Base-by-base conservation (phyloP, 2,888 invertebrate species). In the Willowsia nigromaculata region DNA sequence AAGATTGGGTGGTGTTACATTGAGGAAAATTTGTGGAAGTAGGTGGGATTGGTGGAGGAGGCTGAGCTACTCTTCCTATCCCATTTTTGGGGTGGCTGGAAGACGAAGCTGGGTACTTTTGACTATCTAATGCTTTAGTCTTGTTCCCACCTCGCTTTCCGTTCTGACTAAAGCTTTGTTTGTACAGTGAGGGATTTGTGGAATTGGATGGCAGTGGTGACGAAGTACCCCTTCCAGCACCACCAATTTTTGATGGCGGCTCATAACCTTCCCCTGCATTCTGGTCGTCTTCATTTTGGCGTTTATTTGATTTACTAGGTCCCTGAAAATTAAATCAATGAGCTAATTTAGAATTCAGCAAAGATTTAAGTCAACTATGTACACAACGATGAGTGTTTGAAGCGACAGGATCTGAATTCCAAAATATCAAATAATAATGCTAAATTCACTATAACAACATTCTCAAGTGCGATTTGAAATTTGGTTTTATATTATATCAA, bases 291-390 rank as follows among this genome's bases (percentile, higher is more conserved):
- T 95, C 96, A 94, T 95, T 96, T 94, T 95, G 95, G 94, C 96
- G 95, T 94, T 96, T 96, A 93, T 96, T 94, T 94, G 97, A 96
- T 95, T 97, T 97, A 95, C 97, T 97, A 95, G 96, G 90, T 93
- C 94, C 93, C 91, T 91, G 81, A 40, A 87, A 81, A 80, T 15
- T 71, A 15, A 84, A 68, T 3, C 37, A 47, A 30, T 18, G 40
- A 22, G 43, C 22, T 18, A 56, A 50, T 11, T 15, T 50, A 37
- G 37, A 37, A n/a, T n/a, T n/a, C n/a, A n/a, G n/a, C n/a, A n/a
- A n/a, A n/a, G n/a, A n/a, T n/a, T n/a, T n/a, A n/a, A n/a, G n/a
- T n/a, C n/a, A n/a, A n/a, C n/a, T n/a, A n/a, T n/a, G n/a, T n/a
- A n/a, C n/a, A n/a, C n/a, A n/a, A n/a, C n/a, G n/a, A n/a, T n/a